phyloP scores from a whole-genome alignment of 1,140 invertebrate genomes.

The Panulirus ornatus region DNA sequence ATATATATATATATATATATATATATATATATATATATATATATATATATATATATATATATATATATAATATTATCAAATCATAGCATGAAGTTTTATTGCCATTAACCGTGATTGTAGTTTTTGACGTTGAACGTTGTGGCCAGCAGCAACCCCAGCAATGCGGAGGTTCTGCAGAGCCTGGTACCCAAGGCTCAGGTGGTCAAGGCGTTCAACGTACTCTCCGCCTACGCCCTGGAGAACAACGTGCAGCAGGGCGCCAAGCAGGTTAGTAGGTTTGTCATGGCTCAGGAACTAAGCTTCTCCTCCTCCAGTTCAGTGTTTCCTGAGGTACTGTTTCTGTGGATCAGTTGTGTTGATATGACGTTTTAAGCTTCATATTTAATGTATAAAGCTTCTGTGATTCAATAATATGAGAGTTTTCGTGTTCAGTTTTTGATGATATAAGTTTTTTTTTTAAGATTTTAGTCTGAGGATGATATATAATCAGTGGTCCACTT shows the following conservation, averaged over 20 bases:
- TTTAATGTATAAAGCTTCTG: too few species aligned
- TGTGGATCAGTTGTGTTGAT: too few species aligned
- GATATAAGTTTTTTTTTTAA: too few species aligned
- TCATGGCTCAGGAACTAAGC: too few species aligned
- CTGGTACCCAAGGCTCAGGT: constrained; percentile 67
- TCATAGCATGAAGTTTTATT: neutral
- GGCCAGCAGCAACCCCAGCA: constrained; percentile 34
- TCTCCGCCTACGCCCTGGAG: constrained; percentile 74
- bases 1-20: constrained; percentile 5
- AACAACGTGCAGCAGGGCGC: constrained; percentile 70
- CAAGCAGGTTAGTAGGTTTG: constrained; percentile 51
- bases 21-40: constrained; percentile 5
- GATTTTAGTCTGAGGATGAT: too few species aligned
- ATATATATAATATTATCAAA: neutral
- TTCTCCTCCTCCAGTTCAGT: too few species aligned
- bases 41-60: neutral
- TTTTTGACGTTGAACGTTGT: too few species aligned
- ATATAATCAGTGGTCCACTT: too few species aligned
- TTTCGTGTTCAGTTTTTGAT: too few species aligned
- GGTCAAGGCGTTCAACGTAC: constrained; percentile 74
- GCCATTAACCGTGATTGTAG: neutral
- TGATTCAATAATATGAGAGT: too few species aligned
- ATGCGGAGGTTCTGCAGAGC: constrained; percentile 67
- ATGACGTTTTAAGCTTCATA: too few species aligned
- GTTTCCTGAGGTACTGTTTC: too few species aligned